Base-by-base conservation (phyloP, 1,140 invertebrate genomes). In the Diorhabda sublineata region DNA sequence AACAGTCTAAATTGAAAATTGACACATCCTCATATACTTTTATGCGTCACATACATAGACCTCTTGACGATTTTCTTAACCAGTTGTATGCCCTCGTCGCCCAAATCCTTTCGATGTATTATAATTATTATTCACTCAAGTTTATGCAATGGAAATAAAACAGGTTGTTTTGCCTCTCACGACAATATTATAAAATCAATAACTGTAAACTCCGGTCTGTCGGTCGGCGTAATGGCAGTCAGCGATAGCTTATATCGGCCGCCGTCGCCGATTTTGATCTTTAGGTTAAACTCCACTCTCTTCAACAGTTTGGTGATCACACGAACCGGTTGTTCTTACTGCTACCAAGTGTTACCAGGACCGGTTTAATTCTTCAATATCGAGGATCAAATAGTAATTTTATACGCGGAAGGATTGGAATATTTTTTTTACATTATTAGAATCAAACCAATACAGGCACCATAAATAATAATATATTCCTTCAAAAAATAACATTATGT, bases 161-260 rank as follows among this genome's bases (percentile, higher is more conserved):
- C 59, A 61, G 59, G 59, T 61, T 61, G 59, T 61, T 61, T 41
- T 61, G 42, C 42, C 59, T 41, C 42, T 61, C 59, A 61, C 59
- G 59, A 61, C 59, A 61, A 58, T 61, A 41, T 61, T 61, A 61
- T 61, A 61, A 61, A 61, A 61, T 61, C 59, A 9, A 8, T 61
- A 61, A 61, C 59, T 61, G 59, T 61, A 61, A 61, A 61, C 26
- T 42, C 8, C 4, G 42, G 42, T 61, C 42, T 11, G 42, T 61
- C 26, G 59, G 11, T 9, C 42, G 42, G 59, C 42, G 26, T 42
- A 61, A 9, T 9, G 8, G 11, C 42, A 61, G 47, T 52, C 47
- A 4, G 47, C 2, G 47, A 52, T 52, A n/a, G 47, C 47, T 52
- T 52, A 52, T 52, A 52, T 52, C n/a, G 47, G 3, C 47, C 47